Base-by-base conservation (phyloP, 2,113 vertebrate genomes). In the Cervus canadensis region DNA sequence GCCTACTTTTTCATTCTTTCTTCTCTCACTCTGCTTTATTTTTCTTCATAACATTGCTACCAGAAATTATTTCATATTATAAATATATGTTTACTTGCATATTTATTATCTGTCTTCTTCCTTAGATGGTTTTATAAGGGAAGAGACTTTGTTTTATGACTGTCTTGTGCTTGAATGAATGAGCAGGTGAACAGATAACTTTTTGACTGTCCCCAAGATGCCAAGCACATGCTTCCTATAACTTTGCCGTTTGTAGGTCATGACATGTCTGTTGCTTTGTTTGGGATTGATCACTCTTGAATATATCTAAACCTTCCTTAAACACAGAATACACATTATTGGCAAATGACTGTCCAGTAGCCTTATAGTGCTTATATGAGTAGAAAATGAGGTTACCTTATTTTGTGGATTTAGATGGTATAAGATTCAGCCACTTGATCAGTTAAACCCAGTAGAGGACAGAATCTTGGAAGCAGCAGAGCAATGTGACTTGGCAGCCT, bases 101-200 rank as follows among this genome's bases (percentile, higher is more conserved):
- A 23, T 91, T 64, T 93, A 76, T 78, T 94, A 19, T 57, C 19
- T 94, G 23, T 87, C 14, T 93, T 96, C 43, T 83, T 57, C 23
- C 62, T 97, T 36, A 88, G 54, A 95, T 76, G 19, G 26, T 71
- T 93, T 95, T 95, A 88, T 91, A 88, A 97, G 36, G 43, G 78
- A 87, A 85, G 30, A 85, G 36, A 91, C 26, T 85, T 89, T 71
- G n/a, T 87, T 95, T 86, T 91, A 91, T 91, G 33, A 28, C n/a
- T 88, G 43, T 94, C 45, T 83, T 85, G 12, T 96, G 76, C 93
- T 54, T 89, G 74, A 94, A 43, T 89, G 40, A 92, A 74, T 43
- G 83, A 81, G 59, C 13, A 54, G 81, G 36, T 48, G 11, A 83
- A 50, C 45, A 60, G 3, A 48, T 62, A 60, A 60, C 43, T 90